Conservation (phyloP, 2,113 vertebrate species). For the Solea senegalensis region DNA sequence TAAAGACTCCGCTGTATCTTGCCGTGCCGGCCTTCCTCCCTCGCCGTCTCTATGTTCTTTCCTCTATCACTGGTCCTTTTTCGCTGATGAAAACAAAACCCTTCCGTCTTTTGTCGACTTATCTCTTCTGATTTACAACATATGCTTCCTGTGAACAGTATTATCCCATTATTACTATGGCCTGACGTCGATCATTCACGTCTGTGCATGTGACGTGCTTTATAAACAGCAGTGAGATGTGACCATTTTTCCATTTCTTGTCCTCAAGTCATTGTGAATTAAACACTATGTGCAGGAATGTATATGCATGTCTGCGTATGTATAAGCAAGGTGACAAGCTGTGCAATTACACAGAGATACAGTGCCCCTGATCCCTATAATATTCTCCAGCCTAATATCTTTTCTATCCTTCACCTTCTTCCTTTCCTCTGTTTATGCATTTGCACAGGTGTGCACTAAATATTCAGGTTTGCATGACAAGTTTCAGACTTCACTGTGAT, state of each 20-base stretch:
- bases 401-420: slow-evolving; percentile 2
- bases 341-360: slow-evolving; percentile 43
- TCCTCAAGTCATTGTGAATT: background rate
- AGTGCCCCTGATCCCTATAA: slow-evolving; percentile 1
- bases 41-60: slow-evolving; percentile 35
- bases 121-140: slow-evolving; percentile 42
- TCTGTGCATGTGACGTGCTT: background rate
- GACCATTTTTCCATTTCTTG: background rate
- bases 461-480: background rate
- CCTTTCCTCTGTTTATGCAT: slow-evolving; percentile 4
- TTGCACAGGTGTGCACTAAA: background rate
- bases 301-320: no score
- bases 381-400: background rate
- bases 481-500: background rate
- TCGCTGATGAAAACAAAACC: slow-evolving; percentile 8
- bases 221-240: background rate
- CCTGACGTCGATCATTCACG: slow-evolving; percentile 23
- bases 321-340: slow-evolving; percentile 26
- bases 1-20: slow-evolving; percentile 40
- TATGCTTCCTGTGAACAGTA: slow-evolving; percentile 41
- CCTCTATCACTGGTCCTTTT: slow-evolving; percentile 15
- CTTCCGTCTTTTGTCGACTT: slow-evolving; percentile 19
- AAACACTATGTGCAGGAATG: no score
- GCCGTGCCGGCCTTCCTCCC: slow-evolving; percentile 23
- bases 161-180: slow-evolving; percentile 21